phyloP scores from a whole-genome alignment of 2,797 vertebrate genomes.

The Chelon auratus region DNA sequence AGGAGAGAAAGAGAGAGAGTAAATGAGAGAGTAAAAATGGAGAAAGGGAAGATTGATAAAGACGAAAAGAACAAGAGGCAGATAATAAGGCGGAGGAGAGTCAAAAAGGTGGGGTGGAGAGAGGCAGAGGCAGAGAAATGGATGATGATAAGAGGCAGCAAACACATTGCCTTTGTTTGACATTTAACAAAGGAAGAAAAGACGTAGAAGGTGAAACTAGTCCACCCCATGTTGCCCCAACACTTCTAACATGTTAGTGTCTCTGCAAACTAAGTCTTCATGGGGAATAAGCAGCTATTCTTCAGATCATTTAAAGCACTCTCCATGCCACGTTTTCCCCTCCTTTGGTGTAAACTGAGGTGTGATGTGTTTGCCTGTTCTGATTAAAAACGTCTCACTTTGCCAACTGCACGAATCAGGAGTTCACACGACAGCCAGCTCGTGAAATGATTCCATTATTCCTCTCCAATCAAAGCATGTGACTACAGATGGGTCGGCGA shows the following conservation, averaged over 20 bases:
- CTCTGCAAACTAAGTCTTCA: not conserved
- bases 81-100: slow-evolving; percentile 6
- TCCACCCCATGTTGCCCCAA: not conserved
- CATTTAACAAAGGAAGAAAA: not conserved
- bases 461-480: not conserved
- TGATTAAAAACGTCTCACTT: not conserved
- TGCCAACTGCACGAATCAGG: not conserved
- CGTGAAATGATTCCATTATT: not conserved
- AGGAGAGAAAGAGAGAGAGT: not conserved
- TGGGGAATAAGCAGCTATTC: not conserved
- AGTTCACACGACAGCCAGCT: not conserved
- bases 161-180: slow-evolving; percentile 6
- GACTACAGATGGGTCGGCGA: slow-evolving; percentile 6
- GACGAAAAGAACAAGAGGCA: not conserved
- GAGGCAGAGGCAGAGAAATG: slow-evolving; percentile 12
- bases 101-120: not conserved
- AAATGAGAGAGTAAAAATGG: not conserved
- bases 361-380: slow-evolving; percentile 5
- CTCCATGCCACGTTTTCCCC: not conserved
- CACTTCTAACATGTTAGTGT: not conserved
- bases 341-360: not conserved
- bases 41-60: slow-evolving; percentile 1
- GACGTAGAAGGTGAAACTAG: not conserved
- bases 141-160: slow-evolving; percentile 31
- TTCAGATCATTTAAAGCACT: slow-evolving; percentile 1